phyloP scores from a whole-genome alignment of 1,140 invertebrate species.

The Trinorchestia longiramus region DNA sequence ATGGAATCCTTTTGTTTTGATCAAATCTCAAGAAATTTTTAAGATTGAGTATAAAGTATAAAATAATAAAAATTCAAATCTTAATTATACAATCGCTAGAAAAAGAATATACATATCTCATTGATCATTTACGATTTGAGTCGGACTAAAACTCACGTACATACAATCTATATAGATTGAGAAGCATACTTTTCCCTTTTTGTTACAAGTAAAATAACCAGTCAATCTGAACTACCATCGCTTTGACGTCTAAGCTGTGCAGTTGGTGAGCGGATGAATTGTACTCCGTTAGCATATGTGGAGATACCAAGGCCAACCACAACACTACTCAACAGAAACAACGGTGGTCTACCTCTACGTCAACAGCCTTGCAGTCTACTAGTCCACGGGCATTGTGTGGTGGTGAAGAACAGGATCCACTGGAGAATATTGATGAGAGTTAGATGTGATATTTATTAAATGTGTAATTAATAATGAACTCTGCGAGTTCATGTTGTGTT shows the following conservation, averaged over 20 bases:
- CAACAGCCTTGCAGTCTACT: neutral
- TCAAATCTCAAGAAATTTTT: too few relatives aligned
- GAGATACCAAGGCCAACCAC: neutral
- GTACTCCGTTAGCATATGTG: neutral
- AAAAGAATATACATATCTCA: neutral
- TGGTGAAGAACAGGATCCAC: neutral
- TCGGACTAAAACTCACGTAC: neutral
- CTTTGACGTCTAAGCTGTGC: neutral
- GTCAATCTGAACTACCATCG: neutral
- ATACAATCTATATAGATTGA: neutral
- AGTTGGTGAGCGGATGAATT: neutral
- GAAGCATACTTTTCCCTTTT: neutral
- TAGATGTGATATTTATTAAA: neutral
- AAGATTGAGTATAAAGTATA: too few relatives aligned
- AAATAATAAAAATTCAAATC: neutral
- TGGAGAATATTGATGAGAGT: neutral
- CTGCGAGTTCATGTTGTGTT: too few relatives aligned
- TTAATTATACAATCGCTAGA: neutral
- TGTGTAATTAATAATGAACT: neutral
- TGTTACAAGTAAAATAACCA: neutral
- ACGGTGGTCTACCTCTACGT: neutral
- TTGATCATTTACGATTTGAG: neutral
- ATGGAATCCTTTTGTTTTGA: neutral
- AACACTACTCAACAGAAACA: neutral
- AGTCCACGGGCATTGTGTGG: neutral